Percentiles rank a stretch among this genome's conserved stretches.
Conservation (phyloP, 2,888 invertebrate genomes). For the Halocaridina rubra region DNA sequence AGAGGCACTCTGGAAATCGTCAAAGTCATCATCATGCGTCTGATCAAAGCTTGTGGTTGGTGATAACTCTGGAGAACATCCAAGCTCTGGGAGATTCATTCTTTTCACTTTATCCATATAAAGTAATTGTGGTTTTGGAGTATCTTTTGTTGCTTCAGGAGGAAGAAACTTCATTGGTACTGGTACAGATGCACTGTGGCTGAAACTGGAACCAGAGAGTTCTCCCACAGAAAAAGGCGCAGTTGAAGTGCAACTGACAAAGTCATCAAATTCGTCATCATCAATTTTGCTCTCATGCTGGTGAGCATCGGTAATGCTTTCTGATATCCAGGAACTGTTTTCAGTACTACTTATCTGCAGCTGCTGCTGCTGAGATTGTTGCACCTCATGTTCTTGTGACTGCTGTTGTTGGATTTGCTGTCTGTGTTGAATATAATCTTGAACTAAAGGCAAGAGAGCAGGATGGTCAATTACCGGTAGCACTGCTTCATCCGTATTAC, state of each 20-base stretch:
- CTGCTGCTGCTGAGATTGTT: conserved; percentile 5
- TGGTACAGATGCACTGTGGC: background rate
- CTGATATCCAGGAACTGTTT: too few species aligned
- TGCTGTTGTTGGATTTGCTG: conserved; percentile 19
- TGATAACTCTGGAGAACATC: conserved; percentile 47
- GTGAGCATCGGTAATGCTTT: too few species aligned
- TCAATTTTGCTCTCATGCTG: background rate
- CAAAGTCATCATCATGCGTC: conserved; percentile 52
- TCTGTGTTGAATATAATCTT: conserved; percentile 44
- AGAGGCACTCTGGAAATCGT: conserved; percentile 54
- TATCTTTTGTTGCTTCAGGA: background rate
- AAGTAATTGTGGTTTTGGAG: background rate
- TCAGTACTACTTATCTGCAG: background rate
- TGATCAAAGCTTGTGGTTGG: conserved; percentile 52
- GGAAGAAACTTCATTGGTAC: background rate
- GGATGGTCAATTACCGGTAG: conserved; percentile 56
- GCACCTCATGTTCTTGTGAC: background rate
- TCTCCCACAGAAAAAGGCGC: background rate
- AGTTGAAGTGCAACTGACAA: conserved; percentile 37
- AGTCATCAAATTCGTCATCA: conserved; percentile 58
- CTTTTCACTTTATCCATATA: conserved; percentile 36
- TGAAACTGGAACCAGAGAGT: background rate
- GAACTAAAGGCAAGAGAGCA: conserved; percentile 49
- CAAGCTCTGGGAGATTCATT: conserved; percentile 55
- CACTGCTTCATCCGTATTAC: conserved; percentile 27